These are phyloP conservation scores for Nyctereutes procyonoides DNA, from an alignment of 2,113 vertebrate species.

Conservation along the genomic window DNA sequence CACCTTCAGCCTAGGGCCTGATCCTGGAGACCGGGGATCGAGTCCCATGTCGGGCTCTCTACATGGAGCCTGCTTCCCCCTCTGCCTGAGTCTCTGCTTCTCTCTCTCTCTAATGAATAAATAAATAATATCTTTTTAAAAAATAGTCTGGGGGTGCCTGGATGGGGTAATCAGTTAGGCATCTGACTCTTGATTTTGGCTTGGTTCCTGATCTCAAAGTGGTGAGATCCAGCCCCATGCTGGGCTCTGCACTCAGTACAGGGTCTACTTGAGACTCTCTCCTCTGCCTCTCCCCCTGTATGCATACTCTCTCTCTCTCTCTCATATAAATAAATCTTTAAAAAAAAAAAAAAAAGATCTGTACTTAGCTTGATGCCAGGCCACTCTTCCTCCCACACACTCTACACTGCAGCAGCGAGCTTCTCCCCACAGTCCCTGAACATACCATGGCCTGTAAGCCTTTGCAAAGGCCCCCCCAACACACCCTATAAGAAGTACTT, in stretches of 20 bases:
- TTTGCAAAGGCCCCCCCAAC: neutral
- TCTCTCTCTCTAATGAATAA: no score
- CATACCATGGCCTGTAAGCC: fast-evolving
- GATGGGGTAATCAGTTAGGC: neutral
- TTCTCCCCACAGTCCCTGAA: neutral
- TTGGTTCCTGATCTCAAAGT: neutral
- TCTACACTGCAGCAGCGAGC: neutral
- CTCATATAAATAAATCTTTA: neutral
- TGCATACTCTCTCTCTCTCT: neutral
- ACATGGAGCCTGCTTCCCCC: no score
- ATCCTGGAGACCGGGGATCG: no score
- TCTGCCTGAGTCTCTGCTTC: no score
- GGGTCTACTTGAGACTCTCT: neutral
- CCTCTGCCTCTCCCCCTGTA: neutral
- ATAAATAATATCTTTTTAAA: no score
- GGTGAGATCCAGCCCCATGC: neutral
- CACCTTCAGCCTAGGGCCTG: no score
- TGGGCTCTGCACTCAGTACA: neutral
- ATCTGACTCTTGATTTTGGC: neutral
- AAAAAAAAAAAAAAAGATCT: neutral
- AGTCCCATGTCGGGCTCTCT: no score
- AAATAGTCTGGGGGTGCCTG: neutral
- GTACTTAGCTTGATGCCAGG: neutral
- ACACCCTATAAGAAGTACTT: neutral
- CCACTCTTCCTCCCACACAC: neutral